Evolutionary conservation across 2,888 invertebrate species (phyloP), one percentile per base, ranked within the genome.

Genomic region (Yponomeuta plumbellus): DNA sequence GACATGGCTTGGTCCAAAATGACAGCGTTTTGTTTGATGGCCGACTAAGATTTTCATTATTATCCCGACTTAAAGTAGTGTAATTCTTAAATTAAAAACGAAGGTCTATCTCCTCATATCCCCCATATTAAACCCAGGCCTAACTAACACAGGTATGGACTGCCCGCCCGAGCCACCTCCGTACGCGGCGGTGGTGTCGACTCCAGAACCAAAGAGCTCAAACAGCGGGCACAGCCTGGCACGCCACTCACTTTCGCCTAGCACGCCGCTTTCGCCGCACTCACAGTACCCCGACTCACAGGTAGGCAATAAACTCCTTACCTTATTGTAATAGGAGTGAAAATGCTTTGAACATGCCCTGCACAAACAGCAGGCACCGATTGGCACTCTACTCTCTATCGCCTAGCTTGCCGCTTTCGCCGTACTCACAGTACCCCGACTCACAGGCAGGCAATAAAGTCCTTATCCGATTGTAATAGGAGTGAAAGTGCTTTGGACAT

Each of bases 141-240:
- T 34, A 44, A 34, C 17, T 34, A 26, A 61, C 66, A 68, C 74
- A 88, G 86, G 84, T 68, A 74, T 84, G 39, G 85, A 86, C 61
- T 83, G 83, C 67, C 84, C 78, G 40, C 89, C 89, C 2, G 84
- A 90, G 65, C 89, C 90, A 13, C 90, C 89, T 11, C 79, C 80
- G 66, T 90, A 91, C 73, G 84, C 88, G 11, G 80, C 81, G n/a
- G 82, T 84, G 66, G 79, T 80, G 10, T 74, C 81, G 13, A 78
- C 81, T 21, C 75, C 82, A 3, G 83, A 85, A 69, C 76, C 82
- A 59, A 88, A 85, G 78, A 83, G 80, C 69, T 86, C 88, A 0
- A 76, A 70, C 71, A 86, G 87, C 71, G 77, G 77, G n/a, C 85
- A 85, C 75, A 86, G 86, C 71, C 75, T 89, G 70, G 81, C 80